Evolutionary conservation across 2,888 invertebrate species (phyloP), one percentile per base, ranked within the genome.

Genomic region (Petrolisthes cinctipes): DNA sequence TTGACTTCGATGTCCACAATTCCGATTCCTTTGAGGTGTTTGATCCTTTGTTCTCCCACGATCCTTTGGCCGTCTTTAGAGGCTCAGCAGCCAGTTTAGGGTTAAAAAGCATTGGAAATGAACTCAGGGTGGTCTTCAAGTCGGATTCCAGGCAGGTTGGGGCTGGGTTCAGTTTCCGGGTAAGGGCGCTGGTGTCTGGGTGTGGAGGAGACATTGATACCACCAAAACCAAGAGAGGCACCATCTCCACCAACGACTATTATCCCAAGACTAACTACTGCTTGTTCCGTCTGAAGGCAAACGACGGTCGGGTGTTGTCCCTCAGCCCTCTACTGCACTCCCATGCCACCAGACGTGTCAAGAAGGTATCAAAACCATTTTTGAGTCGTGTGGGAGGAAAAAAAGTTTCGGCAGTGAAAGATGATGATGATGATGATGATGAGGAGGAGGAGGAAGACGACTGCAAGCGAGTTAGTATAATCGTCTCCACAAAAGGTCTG

Each of bases 181-280:
- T 86, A 23, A 51, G 71, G 23, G 56, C 83, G 51, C n/a, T 83
- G 5, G 78, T 76, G 51, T 86, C 86, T 2, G 79, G 79, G 54
- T 86, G 86, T 68, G 86, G 86, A 54, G 75, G 20, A 6, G 86
- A 86, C 73, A 86, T 86, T 56, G 83, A 86, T 76, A 86, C 86
- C 17, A 54, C 78, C 9, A 20, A 23, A 20, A 37, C 11, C 17
- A 66, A 66, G 37, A 79, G 79, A 68, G 86, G 86, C 11, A 71
- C 68, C 68, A 79, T 86, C 79, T 83, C 83, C 37, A 86, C 83
- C 1, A 54, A 53, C 17, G 54, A 71, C 4, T 82, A n/a, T 23
- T 82, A 61, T 71, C 82, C 86, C 6, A 51, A 83, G 68, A 82
- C 83, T 5, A 71, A 83, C 4, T 86, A 86, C 71, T 86, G 86